phyloP scores from a whole-genome alignment of 2,113 vertebrate species.

The Melanocharis versteri region DNA sequence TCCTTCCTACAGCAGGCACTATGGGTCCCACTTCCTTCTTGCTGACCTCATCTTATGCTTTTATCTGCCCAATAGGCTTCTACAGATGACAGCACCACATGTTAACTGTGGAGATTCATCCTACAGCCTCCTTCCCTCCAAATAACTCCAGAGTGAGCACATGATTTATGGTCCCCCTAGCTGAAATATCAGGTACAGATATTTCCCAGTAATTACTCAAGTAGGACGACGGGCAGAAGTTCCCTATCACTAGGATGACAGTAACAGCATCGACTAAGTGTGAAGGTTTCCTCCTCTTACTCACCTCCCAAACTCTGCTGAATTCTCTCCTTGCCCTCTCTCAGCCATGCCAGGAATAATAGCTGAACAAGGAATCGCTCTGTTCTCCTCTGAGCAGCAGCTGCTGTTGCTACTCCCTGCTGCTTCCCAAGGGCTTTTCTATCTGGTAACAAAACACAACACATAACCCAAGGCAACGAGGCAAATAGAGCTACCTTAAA shows the following conservation, averaged over 20 bases:
- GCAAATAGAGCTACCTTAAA: not conserved
- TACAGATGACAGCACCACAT: fast-evolving
- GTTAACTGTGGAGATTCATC: not conserved
- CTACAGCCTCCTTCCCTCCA: not conserved
- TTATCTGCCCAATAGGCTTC: not conserved
- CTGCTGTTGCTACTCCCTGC: not conserved
- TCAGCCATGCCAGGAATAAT: not conserved
- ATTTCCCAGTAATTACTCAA: not conserved
- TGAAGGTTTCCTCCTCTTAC: not conserved
- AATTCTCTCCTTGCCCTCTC: not conserved
- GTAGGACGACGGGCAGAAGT: not conserved
- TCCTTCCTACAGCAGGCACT: not conserved
- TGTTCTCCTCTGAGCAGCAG: not conserved
- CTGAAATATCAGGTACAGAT: not conserved
- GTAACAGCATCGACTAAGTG: not conserved
- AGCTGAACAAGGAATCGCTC: not conserved
- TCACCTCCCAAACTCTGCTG: not conserved
- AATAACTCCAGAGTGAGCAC: not conserved
- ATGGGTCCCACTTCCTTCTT: not conserved
- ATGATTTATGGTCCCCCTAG: too few species aligned
- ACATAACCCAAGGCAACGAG: not conserved
- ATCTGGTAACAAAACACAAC: not conserved
- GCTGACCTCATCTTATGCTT: not conserved
- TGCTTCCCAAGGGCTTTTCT: not conserved
- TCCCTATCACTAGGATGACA: not conserved